These are phyloP conservation scores for Disparrhopalites patrizii DNA, from an alignment of 2,888 invertebrate species.

Conservation along the genomic window DNA sequence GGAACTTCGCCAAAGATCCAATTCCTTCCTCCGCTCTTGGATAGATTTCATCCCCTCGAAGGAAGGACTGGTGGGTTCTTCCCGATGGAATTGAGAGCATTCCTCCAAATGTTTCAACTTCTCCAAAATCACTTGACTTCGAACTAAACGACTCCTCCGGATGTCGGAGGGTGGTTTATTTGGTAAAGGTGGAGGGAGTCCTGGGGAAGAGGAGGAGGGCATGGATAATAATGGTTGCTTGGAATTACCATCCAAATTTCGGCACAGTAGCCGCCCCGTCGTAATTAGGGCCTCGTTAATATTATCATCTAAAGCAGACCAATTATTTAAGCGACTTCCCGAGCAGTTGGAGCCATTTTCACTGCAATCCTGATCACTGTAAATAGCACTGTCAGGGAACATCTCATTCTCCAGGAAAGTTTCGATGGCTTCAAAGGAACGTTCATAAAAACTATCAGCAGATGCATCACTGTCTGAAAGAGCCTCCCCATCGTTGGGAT, in stretches of 20 bases:
- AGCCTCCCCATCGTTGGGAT: constrained; percentile 47
- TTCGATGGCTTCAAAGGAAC: constrained; percentile 70
- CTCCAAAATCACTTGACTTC: constrained; percentile 50
- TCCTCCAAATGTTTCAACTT: constrained; percentile 51
- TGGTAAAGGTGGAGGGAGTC: constrained; percentile 62
- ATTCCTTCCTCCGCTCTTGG: constrained; percentile 50
- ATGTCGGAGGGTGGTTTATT: constrained; percentile 55
- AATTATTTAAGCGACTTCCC: constrained; percentile 39
- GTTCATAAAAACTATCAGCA: constrained; percentile 70
- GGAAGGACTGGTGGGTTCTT: constrained; percentile 46
- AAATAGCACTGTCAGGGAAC: constrained; percentile 77
- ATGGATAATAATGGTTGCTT: constrained; percentile 8
- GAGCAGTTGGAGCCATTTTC: constrained; percentile 52
- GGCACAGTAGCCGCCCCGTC: constrained; percentile 7
- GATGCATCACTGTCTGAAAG: constrained; percentile 53
- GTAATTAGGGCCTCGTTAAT: constrained; percentile 1
- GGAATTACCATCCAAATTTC: constrained; percentile 3
- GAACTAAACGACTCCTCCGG: constrained; percentile 42
- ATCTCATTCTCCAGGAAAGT: constrained; percentile 63
- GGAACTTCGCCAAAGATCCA: constrained; percentile 50
- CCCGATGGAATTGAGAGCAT: constrained; percentile 49
- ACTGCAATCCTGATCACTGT: constrained; percentile 64
- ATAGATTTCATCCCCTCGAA: constrained; percentile 51
- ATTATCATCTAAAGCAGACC: constrained; percentile 30
- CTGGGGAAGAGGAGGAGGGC: constrained; percentile 21